phyloP scores from a whole-genome alignment of 2,113 vertebrate species.

The Pungitius pungitius region DNA sequence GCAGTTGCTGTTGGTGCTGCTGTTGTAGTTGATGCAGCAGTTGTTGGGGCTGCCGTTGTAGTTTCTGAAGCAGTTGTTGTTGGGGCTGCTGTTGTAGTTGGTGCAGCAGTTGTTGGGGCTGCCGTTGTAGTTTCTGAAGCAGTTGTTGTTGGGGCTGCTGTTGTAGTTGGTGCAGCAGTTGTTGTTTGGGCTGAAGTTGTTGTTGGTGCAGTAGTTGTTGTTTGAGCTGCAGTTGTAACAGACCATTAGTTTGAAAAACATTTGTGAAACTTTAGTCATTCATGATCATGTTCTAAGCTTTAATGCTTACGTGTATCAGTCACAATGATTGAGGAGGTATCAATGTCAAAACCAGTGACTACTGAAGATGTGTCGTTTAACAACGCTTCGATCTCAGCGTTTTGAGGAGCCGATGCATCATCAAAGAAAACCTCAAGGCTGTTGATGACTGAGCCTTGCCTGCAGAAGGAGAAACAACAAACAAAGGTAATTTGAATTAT shows the following conservation, averaged over 20 bases:
- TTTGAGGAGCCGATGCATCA: slow-evolving; percentile 3
- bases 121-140: not conserved
- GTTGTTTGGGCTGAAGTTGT: not conserved
- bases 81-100: not conserved
- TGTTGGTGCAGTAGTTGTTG: not conserved
- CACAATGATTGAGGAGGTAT: slow-evolving; percentile 14
- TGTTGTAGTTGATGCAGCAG: not conserved
- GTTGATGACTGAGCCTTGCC: slow-evolving; percentile 59
- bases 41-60: not conserved
- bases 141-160: not conserved
- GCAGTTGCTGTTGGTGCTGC: not conserved
- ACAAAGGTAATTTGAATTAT: not conserved
- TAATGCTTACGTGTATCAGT: slow-evolving; percentile 16
- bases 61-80: not conserved
- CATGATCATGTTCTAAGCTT: not conserved
- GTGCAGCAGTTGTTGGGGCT: fast-evolving
- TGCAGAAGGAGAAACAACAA: slow-evolving; percentile 29
- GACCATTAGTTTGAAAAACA: not conserved
- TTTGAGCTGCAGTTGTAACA: not conserved
- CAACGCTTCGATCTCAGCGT: slow-evolving; percentile 9
- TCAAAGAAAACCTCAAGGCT: not conserved
- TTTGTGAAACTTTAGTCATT: not conserved
- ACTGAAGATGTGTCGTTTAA: slow-evolving; percentile 26
- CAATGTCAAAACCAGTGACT: slow-evolving; percentile 44
- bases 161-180: not conserved